phyloP scores from a whole-genome alignment of 2,113 vertebrate genomes.

The Hippolais icterina region DNA sequence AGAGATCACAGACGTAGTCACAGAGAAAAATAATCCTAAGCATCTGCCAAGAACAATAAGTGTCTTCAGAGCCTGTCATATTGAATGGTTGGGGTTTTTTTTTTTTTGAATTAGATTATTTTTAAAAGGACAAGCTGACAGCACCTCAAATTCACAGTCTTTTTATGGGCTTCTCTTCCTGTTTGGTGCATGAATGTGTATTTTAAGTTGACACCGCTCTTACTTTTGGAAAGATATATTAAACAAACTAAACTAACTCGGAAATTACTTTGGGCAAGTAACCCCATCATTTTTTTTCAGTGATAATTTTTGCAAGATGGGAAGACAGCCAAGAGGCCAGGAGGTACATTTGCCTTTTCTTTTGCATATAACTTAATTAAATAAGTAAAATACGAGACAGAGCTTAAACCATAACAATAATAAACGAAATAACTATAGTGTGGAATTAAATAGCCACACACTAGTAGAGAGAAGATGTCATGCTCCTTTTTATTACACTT shows the following conservation, averaged over 20 bases:
- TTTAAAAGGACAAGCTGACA: slow-evolving; percentile 22
- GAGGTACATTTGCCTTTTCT: slow-evolving; percentile 11
- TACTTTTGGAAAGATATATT: not conserved
- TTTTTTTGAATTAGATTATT: not conserved
- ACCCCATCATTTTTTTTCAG: not conserved
- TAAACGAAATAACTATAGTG: slow-evolving; percentile 9
- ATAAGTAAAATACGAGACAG: slow-evolving; percentile 41
- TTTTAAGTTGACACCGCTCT: not conserved
- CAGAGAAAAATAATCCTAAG: slow-evolving; percentile 25
- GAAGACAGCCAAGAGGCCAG: slow-evolving; percentile 37
- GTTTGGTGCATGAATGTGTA: not conserved
- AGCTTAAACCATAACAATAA: slow-evolving; percentile 19
- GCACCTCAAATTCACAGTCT: not conserved
- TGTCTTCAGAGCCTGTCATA: not conserved
- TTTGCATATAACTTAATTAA: slow-evolving; percentile 50
- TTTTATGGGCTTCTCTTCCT: slow-evolving; percentile 29
- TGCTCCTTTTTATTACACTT: not conserved
- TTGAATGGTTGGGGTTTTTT: not conserved
- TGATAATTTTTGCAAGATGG: slow-evolving; percentile 36
- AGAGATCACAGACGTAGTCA: not conserved
- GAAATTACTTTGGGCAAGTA: slow-evolving; percentile 40
- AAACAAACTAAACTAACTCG: slow-evolving; percentile 2
- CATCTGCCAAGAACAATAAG: slow-evolving; percentile 23
- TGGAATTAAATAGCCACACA: slow-evolving; percentile 27
- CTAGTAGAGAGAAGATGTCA: not conserved